These are phyloP conservation scores for Mormoops blainvillei DNA, from an alignment of 2,113 vertebrate species.

Conservation along the genomic window DNA sequence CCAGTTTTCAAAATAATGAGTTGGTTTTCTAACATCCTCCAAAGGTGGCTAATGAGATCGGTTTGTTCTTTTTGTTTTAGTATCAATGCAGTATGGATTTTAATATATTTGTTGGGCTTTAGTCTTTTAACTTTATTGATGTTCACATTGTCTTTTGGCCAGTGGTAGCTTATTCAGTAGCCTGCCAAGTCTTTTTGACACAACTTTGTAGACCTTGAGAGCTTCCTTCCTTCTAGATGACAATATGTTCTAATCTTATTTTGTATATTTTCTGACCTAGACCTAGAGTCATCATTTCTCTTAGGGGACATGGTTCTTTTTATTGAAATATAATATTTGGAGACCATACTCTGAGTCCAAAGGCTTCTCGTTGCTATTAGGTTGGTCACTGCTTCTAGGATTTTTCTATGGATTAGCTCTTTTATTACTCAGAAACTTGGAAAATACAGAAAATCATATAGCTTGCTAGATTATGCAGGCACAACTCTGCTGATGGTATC, in stretches of 20 bases:
- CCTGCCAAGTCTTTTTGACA: neutral
- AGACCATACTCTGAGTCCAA: neutral
- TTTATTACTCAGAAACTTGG: slow-evolving; percentile 21
- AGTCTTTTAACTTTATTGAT: neutral
- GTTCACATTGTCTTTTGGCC: neutral
- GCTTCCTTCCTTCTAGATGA: neutral
- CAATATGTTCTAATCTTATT: neutral
- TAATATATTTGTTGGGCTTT: neutral
- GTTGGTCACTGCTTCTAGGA: neutral
- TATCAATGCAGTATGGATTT: neutral
- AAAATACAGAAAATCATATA: slow-evolving; percentile 17
- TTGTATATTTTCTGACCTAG: neutral
- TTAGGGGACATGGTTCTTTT: neutral
- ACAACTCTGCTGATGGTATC: neutral
- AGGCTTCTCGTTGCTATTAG: neutral
- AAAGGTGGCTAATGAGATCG: neutral
- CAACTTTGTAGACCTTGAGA: neutral
- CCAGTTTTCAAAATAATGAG: slow-evolving; percentile 18
- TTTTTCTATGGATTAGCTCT: neutral
- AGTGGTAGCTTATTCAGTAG: neutral
- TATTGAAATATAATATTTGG: neutral
- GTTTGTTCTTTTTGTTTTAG: slow-evolving; percentile 18
- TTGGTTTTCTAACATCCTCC: neutral
- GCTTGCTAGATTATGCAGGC: neutral
- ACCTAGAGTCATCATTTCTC: slow-evolving; percentile 6